These are phyloP conservation scores for Heterodera filipjevi DNA, from an alignment of 2,888 invertebrate species.

Conservation along the genomic window DNA sequence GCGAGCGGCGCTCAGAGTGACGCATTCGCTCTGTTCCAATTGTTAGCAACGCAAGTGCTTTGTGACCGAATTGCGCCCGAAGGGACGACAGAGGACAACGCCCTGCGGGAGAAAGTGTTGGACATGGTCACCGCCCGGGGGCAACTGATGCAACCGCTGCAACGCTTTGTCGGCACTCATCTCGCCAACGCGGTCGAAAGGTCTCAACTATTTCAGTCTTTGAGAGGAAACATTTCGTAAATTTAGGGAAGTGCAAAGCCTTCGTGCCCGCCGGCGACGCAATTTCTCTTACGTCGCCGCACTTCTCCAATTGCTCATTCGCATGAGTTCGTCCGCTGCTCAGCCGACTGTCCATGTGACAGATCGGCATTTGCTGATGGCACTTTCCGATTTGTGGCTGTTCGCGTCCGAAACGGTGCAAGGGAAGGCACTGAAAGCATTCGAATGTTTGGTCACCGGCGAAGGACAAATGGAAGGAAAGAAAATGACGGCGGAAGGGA, in stretches of 20 bases:
- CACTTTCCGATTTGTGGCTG: constrained; percentile 58
- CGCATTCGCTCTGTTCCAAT: constrained; percentile 75
- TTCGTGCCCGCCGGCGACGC: constrained; percentile 54
- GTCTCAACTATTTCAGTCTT: constrained; percentile 31
- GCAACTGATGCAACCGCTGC: constrained; percentile 60
- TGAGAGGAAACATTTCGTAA: too few species aligned
- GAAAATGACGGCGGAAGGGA: background rate
- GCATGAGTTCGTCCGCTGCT: constrained; percentile 70
- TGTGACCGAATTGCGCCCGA: constrained; percentile 59
- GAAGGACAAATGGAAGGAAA: background rate
- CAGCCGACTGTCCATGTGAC: constrained; percentile 68
- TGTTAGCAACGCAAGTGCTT: constrained; percentile 81
- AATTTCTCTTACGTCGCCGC: constrained; percentile 64
- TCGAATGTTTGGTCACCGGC: background rate
- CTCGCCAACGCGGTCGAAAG: constrained; percentile 61
- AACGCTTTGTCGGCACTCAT: constrained; percentile 62
- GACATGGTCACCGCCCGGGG: constrained; percentile 63
- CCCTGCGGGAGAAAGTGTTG: constrained; percentile 59
- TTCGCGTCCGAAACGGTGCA: constrained; percentile 55
- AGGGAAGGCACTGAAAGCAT: background rate
- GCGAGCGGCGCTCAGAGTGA: constrained; percentile 67
- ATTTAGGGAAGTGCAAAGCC: constrained; percentile 54
- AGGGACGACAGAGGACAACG: constrained; percentile 45
- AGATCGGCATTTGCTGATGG: constrained; percentile 48
- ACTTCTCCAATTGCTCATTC: constrained; percentile 56